Conservation (phyloP, 2,888 invertebrate species). For the Troides helena region DNA sequence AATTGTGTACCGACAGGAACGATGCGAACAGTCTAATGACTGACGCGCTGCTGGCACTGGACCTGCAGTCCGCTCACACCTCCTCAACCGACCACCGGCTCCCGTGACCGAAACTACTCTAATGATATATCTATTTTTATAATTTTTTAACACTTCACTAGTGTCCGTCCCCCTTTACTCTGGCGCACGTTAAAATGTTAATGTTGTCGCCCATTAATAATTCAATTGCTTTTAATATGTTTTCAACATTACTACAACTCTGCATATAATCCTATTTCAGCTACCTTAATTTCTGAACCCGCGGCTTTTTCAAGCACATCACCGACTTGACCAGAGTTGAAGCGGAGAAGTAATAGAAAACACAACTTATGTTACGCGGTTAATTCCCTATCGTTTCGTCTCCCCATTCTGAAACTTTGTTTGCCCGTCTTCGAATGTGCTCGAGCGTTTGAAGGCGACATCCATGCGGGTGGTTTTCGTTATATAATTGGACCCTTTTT, state of each 20-base stretch:
- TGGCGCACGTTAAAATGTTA: slow-evolving; percentile 49
- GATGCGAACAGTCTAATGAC: slow-evolving; percentile 54
- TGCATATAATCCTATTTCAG: slow-evolving; percentile 65
- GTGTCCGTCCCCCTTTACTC: slow-evolving; percentile 58
- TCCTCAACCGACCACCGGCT: slow-evolving; percentile 37
- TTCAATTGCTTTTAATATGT: slow-evolving; percentile 38
- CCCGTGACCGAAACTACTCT: slow-evolving; percentile 58
- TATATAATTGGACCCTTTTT: slow-evolving; percentile 78
- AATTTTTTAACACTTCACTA: slow-evolving; percentile 48
- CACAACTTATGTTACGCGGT: slow-evolving; percentile 67
- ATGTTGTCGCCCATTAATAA: too few species aligned
- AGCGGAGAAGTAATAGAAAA: slow-evolving; percentile 41
- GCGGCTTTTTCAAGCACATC: slow-evolving; percentile 65
- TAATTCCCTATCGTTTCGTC: slow-evolving; percentile 64
- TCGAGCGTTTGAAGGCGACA: slow-evolving; percentile 74
- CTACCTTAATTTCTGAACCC: slow-evolving; percentile 68
- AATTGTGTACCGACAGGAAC: slow-evolving; percentile 49
- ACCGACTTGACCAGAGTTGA: slow-evolving; percentile 55
- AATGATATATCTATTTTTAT: too few species aligned
- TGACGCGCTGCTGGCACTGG: slow-evolving; percentile 65
- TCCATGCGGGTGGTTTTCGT: slow-evolving; percentile 74
- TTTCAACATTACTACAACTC: slow-evolving; percentile 40
- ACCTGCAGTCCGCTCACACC: slow-evolving; percentile 57
- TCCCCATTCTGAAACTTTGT: slow-evolving; percentile 73
- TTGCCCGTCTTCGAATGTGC: slow-evolving; percentile 68